Base-by-base conservation (phyloP, 1,140 invertebrate species). In the Parapsyche elsis region DNA sequence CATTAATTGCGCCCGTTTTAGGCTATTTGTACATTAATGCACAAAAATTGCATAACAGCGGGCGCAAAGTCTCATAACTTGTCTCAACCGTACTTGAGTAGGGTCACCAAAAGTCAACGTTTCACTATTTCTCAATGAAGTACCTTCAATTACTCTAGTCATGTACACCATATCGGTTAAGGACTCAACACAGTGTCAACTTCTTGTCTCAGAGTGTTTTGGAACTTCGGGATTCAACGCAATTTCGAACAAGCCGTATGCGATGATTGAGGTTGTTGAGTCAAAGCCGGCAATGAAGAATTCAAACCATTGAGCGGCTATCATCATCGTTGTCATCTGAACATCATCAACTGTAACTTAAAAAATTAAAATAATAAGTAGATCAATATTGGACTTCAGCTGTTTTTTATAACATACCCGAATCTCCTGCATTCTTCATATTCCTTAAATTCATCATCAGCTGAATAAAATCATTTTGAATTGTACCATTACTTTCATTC, bases 221-320 rank as follows among this genome's bases (percentile, higher is more conserved):
- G 93, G 92, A 12, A 90, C 84, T 0, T 91, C 89, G 12, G 87
- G 88, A 81, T 92, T 84, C 19, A 87, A 84, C 0, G 92, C 90
- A 67, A 94, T 84, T 71, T 89, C 88, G 80, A 90, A 92, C 0
- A 90, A 73, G 1, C 87, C 85, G 78, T 90, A 91, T 10, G 87
- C 85, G 76, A 92, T 85, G 0, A 91, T 87, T 0, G 88, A 89
- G 0, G 91, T 89, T 0, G 91, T 91, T 0, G 92, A 92, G 77
- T 93, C 92, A 79, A 90, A 93, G 7, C 92, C 92, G 64, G 91
- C 92, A 9, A 89, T 79, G 77, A 90, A 89, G 78, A 92, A 90
- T 0, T 90, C 83, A 70, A 89, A 88, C 0, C 86, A 84, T 84
- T 91, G 88, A 0, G 88, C 88, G 7, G 67, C 26, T 30, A 71